Percentiles rank a stretch among this genome's conserved stretches.
These are phyloP conservation scores for Natrix natrix DNA, from an alignment of 2,797 vertebrate genomes.

Conservation along the genomic window DNA sequence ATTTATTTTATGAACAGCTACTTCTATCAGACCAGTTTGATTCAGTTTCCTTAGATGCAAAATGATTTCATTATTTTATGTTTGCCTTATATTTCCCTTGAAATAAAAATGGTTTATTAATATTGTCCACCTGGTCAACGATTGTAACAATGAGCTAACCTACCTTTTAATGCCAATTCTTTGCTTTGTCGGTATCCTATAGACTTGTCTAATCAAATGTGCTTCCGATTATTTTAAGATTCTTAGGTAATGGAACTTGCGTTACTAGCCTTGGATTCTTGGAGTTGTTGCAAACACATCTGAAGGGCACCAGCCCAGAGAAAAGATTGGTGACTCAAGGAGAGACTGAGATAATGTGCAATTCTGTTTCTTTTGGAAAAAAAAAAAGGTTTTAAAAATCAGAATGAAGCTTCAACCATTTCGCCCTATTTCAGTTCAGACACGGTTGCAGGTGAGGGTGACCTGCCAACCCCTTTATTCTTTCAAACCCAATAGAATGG, in stretches of 20 bases:
- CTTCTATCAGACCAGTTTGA: not conserved
- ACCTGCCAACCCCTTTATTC: not conserved
- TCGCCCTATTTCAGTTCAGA: not conserved
- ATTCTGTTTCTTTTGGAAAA: not conserved
- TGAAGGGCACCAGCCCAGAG: not conserved
- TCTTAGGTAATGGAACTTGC: not conserved
- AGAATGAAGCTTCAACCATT: not conserved
- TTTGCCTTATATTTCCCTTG: not conserved
- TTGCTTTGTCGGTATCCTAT: not conserved
- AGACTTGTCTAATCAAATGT: not conserved
- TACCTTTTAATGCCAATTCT: not conserved
- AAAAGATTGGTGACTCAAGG: not conserved
- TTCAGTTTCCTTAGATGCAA: not conserved
- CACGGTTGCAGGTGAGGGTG: not conserved
- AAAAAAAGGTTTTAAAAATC: not conserved
- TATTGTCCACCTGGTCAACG: not conserved
- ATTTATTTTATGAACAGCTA: not conserved
- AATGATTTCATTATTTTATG: not conserved
- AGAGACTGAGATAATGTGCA: not conserved
- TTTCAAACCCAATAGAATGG: not conserved
- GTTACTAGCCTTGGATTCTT: not conserved
- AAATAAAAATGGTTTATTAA: not conserved
- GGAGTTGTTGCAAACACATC: not conserved
- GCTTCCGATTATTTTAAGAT: not conserved
- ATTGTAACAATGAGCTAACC: not conserved